Evolutionary conservation across 2,113 vertebrate species (phyloP).

Genomic region (Todiramphus chloris): DNA sequence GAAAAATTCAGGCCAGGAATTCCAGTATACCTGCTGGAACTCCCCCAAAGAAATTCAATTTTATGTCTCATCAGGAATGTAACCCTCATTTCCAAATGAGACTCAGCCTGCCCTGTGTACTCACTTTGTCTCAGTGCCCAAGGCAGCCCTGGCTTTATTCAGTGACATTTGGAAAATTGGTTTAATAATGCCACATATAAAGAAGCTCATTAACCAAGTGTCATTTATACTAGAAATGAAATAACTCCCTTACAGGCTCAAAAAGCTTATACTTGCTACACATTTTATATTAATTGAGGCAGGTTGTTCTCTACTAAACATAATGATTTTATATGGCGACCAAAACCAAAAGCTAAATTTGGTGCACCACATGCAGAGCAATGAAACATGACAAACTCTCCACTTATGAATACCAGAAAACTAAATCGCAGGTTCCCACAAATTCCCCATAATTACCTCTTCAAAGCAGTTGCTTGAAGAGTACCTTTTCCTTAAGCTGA

Average conservation of each 20-base stretch:
- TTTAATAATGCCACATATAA: neutral
- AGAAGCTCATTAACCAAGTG: rapidly evolving
- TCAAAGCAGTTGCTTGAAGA: neutral
- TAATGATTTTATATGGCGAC: neutral
- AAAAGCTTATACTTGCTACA: neutral
- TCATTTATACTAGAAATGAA: neutral
- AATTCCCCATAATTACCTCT: neutral
- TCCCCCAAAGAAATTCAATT: neutral
- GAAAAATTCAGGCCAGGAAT: neutral
- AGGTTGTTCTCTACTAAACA: neutral
- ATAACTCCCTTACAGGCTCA: neutral
- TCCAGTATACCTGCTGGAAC: neutral
- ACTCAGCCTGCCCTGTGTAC: neutral
- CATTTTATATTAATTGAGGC: neutral
- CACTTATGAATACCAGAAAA: neutral
- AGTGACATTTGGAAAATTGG: neutral
- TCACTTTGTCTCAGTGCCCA: neutral
- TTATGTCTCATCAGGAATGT: neutral
- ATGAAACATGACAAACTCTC: neutral
- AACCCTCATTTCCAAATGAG: neutral
- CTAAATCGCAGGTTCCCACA: neutral
- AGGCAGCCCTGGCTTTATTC: neutral
- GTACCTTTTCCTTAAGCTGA: neutral
- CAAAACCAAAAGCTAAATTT: neutral
- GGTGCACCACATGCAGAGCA: neutral